Evolutionary conservation across 2,797 vertebrate genomes (phyloP).

Genomic region (Neostethus bicornis): DNA sequence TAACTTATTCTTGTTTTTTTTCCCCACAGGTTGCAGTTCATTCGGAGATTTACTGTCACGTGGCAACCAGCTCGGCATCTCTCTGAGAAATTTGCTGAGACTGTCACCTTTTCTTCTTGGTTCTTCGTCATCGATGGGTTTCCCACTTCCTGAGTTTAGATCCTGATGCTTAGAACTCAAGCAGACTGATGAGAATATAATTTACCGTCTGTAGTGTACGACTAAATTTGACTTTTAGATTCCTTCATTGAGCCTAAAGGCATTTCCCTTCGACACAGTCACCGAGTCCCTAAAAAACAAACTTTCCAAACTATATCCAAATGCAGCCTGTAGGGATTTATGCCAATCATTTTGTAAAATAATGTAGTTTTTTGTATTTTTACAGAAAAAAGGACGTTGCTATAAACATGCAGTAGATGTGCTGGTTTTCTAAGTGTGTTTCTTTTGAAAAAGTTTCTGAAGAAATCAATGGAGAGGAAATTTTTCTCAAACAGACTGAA

Average conservation of each 20-base stretch:
- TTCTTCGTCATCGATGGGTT: conserved; percentile 19
- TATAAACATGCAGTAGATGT: conserved; percentile 6
- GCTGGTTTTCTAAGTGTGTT: conserved; percentile 13
- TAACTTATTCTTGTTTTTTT: background rate
- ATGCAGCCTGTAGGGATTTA: conserved; percentile 7
- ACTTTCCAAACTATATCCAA: too few species aligned
- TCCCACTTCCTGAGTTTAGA: conserved; percentile 51
- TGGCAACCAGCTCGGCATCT: conserved; percentile 85
- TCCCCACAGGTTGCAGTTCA: conserved; percentile 81
- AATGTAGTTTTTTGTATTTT: conserved; percentile 34
- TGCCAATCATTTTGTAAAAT: conserved; percentile 38
- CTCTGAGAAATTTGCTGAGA: conserved; percentile 87
- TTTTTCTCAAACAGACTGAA: conserved; percentile 5
- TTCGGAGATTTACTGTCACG: conserved; percentile 88
- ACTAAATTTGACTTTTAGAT: conserved; percentile 6
- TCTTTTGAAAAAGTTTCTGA: conserved; percentile 1
- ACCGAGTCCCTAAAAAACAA: conserved; percentile 14
- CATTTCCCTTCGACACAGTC: too few species aligned
- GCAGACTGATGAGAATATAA: too few species aligned
- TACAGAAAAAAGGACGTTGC: conserved; percentile 15
- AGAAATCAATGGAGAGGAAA: background rate
- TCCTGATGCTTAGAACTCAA: conserved; percentile 7
- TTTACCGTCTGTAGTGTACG: background rate
- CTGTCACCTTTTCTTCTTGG: conserved; percentile 85
- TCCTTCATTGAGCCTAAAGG: conserved; percentile 1